Evolutionary conservation across 2,113 vertebrate species (phyloP), one percentile per base, ranked within the genome.

Genomic region (Tylochromis polylepis): DNA sequence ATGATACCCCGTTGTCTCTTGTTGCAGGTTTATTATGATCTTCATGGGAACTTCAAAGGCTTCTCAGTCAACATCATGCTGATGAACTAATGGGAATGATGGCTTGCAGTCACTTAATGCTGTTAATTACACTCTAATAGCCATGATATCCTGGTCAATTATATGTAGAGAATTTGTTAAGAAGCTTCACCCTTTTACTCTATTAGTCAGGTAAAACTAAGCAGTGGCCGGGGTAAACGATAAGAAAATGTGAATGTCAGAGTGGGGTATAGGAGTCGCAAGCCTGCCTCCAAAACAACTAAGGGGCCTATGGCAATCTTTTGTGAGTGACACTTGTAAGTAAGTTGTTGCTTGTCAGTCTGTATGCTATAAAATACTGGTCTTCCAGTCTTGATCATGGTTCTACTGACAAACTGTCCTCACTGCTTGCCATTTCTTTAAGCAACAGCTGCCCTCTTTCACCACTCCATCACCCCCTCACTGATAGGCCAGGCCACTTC

Each of bases 1-100:
- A 75, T 60, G 38, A 83, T 60, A 22, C 41, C 46, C 82, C 62
- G 77, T 84, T 75, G 7, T 79, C 83, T 89, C 83, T 24, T 59
- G 27, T 53, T 87, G 56, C 67, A 82, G 88, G 90, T 53, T 60
- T 53, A 89, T 88, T 91, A 88, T 79, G 41, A 62, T 60, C 85
- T 90, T 86, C 57, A 83, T n/a, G n/a, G 29, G 82, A n/a, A 79
- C 86, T 91, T 92, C 92, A 95, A 92, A 89, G 87, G 80, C 60
- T 51, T 65, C 11, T 22, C n/a, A 49, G 36, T 67, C 36, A 84
- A 82, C 70, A 41, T 57, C 56, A 85, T 36, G 77, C 27, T 56
- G 34, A 57, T 60, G 22, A 49, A 79, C 11, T 3, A 22, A 36
- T 38, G 57, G 24, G 72, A 82, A 82, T 41, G 31, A 83, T 81